Evolutionary conservation across 2,797 vertebrate species (phyloP).

Genomic region (Macrochelys suwanniensis): DNA sequence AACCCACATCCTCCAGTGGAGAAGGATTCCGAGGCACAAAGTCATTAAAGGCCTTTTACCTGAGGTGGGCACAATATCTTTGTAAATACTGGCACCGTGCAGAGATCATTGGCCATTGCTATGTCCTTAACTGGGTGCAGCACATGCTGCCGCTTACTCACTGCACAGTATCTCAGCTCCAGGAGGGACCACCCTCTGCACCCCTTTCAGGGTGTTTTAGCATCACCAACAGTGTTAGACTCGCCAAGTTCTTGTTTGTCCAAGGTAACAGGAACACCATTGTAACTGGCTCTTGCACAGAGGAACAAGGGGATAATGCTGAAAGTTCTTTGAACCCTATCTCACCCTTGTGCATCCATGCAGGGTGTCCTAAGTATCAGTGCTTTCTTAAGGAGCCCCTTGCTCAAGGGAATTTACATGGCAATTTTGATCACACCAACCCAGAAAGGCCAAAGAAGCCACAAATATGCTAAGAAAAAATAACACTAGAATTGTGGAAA

Average conservation of each 20-base stretch:
- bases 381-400: neutral
- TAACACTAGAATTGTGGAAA: neutral
- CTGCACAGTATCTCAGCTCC: neutral
- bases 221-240: neutral
- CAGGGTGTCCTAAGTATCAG: neutral
- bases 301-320: neutral
- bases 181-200: neutral
- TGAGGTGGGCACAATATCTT: neutral
- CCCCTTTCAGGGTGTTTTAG: neutral
- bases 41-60: neutral
- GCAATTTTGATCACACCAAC: neutral
- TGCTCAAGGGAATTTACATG: fast-evolving
- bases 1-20: neutral
- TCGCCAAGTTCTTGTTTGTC: neutral
- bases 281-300: neutral
- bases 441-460: neutral
- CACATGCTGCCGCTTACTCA: fast-evolving
- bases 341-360: neutral
- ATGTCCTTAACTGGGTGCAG: neutral
- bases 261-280: neutral
- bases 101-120: neutral
- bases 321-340: neutral
- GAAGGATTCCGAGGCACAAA: neutral
- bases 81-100: neutral
- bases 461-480: neutral